Evolutionary conservation across 2,888 invertebrate species (phyloP).

Genomic region (Myopa testacea): DNA sequence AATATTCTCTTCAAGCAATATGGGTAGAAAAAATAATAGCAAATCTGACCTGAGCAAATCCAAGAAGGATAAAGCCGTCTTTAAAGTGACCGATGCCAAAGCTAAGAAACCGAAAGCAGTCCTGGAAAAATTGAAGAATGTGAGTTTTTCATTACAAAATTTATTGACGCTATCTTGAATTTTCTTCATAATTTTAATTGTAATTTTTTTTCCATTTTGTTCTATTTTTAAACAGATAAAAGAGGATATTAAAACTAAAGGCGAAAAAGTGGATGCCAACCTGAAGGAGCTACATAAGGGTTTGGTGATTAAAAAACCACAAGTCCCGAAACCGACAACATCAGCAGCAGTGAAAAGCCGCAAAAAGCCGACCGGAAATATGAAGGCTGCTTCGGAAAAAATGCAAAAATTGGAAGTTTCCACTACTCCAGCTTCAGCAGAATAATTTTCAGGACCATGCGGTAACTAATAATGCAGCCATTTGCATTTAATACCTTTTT

Average conservation of each 20-base stretch:
- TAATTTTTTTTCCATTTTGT: neutral
- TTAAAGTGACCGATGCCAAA: slow-evolving; percentile 62
- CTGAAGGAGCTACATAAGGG: slow-evolving; percentile 66
- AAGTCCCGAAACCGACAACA: slow-evolving; percentile 46
- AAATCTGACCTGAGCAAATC: slow-evolving; percentile 51
- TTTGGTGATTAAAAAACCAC: slow-evolving; percentile 65
- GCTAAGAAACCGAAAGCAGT: slow-evolving; percentile 66
- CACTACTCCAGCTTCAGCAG: neutral
- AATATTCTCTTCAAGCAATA: slow-evolving; percentile 42
- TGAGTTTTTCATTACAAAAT: neutral
- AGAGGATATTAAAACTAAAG: slow-evolving; percentile 62
- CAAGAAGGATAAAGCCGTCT: slow-evolving; percentile 64
- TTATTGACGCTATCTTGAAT: neutral
- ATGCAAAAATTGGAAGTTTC: slow-evolving; percentile 64
- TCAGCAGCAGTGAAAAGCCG: slow-evolving; percentile 54
- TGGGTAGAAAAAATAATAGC: slow-evolving; percentile 61
- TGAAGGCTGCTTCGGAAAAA: slow-evolving; percentile 61
- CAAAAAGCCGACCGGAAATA: slow-evolving; percentile 59
- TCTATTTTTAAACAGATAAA: slow-evolving; percentile 59
- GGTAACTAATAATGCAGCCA: neutral
- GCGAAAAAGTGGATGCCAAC: slow-evolving; percentile 63
- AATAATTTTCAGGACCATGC: neutral
- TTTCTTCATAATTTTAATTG: neutral
- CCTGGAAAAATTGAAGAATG: slow-evolving; percentile 66
- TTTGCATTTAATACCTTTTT: too few relatives aligned